Base-by-base conservation (phyloP, 2,888 invertebrate genomes). In the Cylindroiulus punctatus region DNA sequence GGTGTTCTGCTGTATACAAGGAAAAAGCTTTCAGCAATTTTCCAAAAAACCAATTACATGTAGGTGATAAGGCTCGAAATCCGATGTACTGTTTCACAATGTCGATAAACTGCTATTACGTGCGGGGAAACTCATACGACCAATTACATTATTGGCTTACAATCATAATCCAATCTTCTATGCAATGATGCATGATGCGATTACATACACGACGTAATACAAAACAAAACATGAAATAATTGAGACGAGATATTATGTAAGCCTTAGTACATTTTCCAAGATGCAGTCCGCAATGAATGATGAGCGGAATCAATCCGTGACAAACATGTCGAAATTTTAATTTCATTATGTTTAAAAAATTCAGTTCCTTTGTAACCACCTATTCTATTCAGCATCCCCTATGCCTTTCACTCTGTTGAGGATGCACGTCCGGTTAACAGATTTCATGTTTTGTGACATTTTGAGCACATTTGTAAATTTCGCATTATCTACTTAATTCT, bases 41-140 rank as follows among this genome's bases (percentile, higher is more conserved):
- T 65, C n/a, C 65, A 26, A 65, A 12, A 65, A 65, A 65, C n/a
- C 44, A n/a, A 26, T 26, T 12, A 26, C 36, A 36, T 36, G 36
- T 12, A 26, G 5, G 65, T 12, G 65, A 65, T 65, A 65, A 65
- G 65, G 65, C 26, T n/a, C 19, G 26, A 65, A 26, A 65, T 26
- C 65, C 65, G 26, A 65, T 26, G 65, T 65, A 10, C 65, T 65
- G 65, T 65, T 65, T 65, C 65, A 65, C 26, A 65, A 65, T 12
- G 26, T 65, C 65, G 65, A 65, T 65, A 65, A 65, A 22, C 65
- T 57, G 4, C 5, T 26, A 65, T n/a, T 65, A 65, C 65, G 65
- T 65, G 65, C 65, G 26, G 65, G 26, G 26, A 26, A 65, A 22
- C 65, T 65, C 65, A 65, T 10, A 10, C 26, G 10, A 26, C n/a